phyloP scores from a whole-genome alignment of 2,888 invertebrate genomes.

The Drosophila silvestris region DNA sequence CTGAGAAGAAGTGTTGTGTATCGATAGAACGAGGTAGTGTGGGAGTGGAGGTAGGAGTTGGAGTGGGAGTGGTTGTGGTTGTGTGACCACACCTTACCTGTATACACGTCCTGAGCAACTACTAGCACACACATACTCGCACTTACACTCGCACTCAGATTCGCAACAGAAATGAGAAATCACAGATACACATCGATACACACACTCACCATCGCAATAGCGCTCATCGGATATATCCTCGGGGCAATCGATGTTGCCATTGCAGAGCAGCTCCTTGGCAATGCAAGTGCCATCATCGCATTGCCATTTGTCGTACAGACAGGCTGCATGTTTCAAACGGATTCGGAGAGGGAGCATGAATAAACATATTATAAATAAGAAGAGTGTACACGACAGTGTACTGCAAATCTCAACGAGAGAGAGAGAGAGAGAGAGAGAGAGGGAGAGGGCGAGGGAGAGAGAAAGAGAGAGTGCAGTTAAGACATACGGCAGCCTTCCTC shows the following conservation, averaged over 20 bases:
- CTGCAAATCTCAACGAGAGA: background rate
- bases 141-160: constrained; percentile 10
- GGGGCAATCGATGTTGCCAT: constrained; percentile 90
- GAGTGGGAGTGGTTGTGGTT: background rate
- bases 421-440: background rate
- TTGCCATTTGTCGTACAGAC: constrained; percentile 89
- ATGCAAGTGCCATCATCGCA: constrained; percentile 91
- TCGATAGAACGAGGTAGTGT: background rate
- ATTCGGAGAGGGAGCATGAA: background rate
- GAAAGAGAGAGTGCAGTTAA: constrained; percentile 8
- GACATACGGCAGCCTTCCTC: constrained; percentile 89
- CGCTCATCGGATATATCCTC: constrained; percentile 91
- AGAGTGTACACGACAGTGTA: background rate
- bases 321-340: constrained; percentile 86
- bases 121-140: background rate
- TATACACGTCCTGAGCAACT: constrained; percentile 5
- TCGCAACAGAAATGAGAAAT: constrained; percentile 24
- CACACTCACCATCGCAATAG: constrained; percentile 87
- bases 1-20: constrained; percentile 38
- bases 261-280: constrained; percentile 87
- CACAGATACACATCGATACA: constrained; percentile 1
- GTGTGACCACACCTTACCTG: constrained; percentile 37
- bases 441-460: background rate
- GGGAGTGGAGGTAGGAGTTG: background rate
- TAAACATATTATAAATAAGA: background rate